Conservation (phyloP, 2,113 vertebrate genomes). For the Dolichotis patagonum region DNA sequence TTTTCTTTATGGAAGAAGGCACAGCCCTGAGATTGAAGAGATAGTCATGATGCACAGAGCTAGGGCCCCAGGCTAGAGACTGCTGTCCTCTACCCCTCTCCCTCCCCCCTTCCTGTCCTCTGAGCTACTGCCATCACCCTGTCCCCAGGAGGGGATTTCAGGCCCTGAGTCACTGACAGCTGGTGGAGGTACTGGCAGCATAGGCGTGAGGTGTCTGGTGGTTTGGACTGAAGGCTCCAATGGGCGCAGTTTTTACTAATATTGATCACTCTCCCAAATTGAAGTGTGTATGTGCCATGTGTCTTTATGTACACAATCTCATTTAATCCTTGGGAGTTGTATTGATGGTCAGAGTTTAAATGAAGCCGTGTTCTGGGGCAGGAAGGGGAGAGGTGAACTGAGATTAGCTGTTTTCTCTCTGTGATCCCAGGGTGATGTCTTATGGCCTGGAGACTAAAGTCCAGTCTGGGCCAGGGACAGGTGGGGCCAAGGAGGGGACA, state of each 20-base stretch:
- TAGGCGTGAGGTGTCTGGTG: too few relatives aligned
- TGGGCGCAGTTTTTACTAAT: background rate
- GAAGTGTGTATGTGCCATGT: too few relatives aligned
- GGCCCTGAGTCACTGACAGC: background rate
- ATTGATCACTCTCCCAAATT: background rate
- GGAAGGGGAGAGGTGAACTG: background rate
- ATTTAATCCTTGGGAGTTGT: background rate
- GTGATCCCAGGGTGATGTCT: background rate
- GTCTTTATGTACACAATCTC: background rate
- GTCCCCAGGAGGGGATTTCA: background rate
- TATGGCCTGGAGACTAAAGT: constrained; percentile 61
- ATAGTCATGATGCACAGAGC: background rate
- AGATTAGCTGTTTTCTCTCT: constrained; percentile 28
- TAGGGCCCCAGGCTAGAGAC: background rate
- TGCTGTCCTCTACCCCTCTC: background rate
- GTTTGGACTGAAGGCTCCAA: background rate
- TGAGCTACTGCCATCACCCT: background rate
- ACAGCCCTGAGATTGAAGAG: background rate
- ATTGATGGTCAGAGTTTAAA: background rate
- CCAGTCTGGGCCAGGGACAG: constrained; percentile 50
- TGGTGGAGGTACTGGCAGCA: too few relatives aligned
- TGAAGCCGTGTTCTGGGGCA: background rate
- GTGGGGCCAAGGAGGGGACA: constrained; percentile 28
- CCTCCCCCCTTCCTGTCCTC: background rate
- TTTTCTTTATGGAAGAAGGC: background rate